A percentile compares a stretch with the other conserved stretches of the same genome.
Conservation (phyloP, 2,888 invertebrate genomes). For the Zaprionus bogoriensis region DNA sequence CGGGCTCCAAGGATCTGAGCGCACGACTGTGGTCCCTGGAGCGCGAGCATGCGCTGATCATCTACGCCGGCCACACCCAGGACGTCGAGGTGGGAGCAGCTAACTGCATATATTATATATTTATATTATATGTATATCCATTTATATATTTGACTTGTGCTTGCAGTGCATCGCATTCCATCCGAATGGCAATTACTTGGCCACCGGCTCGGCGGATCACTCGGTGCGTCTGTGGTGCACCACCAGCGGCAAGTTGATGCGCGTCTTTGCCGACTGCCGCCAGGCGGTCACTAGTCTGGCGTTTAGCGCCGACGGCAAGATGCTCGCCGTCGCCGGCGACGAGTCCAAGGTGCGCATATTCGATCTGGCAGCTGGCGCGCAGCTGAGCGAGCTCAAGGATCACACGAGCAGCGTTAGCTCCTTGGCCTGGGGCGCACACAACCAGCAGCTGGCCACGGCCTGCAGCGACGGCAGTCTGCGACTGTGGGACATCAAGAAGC, state of each 20-base stretch:
- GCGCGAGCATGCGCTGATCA: constrained; percentile 90
- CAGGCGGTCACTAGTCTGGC: constrained; percentile 89
- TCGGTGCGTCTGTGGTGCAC: constrained; percentile 94
- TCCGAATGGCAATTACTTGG: constrained; percentile 94
- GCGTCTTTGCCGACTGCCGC: constrained; percentile 91
- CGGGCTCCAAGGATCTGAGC: constrained; percentile 94
- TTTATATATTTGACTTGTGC: not conserved
- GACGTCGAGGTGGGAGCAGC: constrained; percentile 89
- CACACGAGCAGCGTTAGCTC: constrained; percentile 85
- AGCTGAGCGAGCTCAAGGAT: constrained; percentile 85
- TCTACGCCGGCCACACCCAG: constrained; percentile 93
- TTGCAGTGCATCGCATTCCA: constrained; percentile 88
- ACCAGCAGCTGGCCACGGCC: constrained; percentile 87
- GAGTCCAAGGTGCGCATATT: constrained; percentile 87
- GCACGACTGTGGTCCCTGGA: constrained; percentile 93
- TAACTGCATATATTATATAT: no score
- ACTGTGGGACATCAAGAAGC: constrained; percentile 85
- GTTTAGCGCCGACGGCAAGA: constrained; percentile 93
- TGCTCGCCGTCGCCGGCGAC: constrained; percentile 91
- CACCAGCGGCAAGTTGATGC: constrained; percentile 90
- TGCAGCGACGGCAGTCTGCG: constrained; percentile 87
- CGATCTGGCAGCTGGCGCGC: constrained; percentile 86
- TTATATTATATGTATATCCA: not conserved
- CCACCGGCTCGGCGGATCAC: constrained; percentile 95
- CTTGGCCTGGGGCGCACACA: constrained; percentile 85